Evolutionary conservation across 2,113 vertebrate genomes (phyloP), one percentile per base, ranked within the genome.

Genomic region (Hippocampus barbouri): DNA sequence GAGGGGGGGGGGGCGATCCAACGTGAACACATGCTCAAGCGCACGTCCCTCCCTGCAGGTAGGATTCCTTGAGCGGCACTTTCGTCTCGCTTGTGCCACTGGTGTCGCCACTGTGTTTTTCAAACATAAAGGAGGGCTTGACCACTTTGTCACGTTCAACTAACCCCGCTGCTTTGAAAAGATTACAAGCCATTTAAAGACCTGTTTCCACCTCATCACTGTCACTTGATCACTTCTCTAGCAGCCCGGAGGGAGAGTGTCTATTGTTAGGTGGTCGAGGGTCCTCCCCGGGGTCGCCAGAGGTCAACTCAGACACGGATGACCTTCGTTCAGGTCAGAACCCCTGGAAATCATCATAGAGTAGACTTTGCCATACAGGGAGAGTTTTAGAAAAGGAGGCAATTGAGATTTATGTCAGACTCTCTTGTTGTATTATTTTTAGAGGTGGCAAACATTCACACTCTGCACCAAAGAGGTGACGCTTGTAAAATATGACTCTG

Each of bases 221-320:
- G 77, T 83, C 77, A 66, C 69, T 79, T 64, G n/a, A 49, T 72
- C 76, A 45, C 71, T 53, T 59, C 66, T 75, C 65, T 66, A 57
- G 79, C 72, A 79, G 43, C 74, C 73, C 71, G 62, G 45, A 79
- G 54, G 49, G 59, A 75, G 30, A 73, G 51, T 2, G 59, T 74
- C 57, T 38, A 68, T 85, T 85, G 82, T 86, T 75, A 53, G 53
- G 25, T 0, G 73, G 74, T 82, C 80, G 78, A 76, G 62, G 83
- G 72, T 81, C 77, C 30, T n/a, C 34, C 2, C 59, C 70, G 59
- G 67, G 80, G 83, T 85, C 82, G 75, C 34, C 69, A 66, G 45
- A 72, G 86, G 86, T 83, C 72, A 80, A 69, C 61, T 74, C 71
- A 66, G 76, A 87, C 78, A 82, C 82, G 76, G 66, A 21, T 73